Percentiles rank a stretch among this genome's conserved stretches.
phyloP scores from a whole-genome alignment of 2,797 vertebrate species.

The Phrynocephalus forsythii region DNA sequence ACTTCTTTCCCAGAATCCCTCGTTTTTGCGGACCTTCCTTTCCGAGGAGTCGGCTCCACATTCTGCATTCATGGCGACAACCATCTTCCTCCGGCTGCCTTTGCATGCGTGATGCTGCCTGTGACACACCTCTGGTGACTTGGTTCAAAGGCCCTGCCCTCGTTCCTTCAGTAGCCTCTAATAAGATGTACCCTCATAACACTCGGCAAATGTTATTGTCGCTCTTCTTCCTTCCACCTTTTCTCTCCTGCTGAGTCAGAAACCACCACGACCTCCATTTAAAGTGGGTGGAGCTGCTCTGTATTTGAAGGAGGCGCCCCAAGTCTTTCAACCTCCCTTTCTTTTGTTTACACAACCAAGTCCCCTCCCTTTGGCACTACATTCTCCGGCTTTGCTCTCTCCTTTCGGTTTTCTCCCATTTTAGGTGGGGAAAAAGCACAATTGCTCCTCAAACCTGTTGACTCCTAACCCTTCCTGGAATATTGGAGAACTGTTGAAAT shows the following conservation, averaged over 20 bases:
- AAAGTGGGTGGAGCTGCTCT: not conserved
- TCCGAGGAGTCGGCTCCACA: constrained; percentile 14
- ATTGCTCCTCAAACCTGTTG: not conserved
- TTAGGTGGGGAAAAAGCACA: not conserved
- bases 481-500: not conserved
- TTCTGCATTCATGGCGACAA: not conserved
- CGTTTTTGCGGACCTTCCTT: constrained; percentile 13
- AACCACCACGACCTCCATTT: not conserved
- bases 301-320: not conserved
- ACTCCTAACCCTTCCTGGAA: not conserved
- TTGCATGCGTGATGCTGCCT: constrained; percentile 23
- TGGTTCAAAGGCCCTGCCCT: not conserved
- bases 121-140: not conserved
- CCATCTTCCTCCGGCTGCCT: constrained; percentile 11
- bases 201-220: not conserved
- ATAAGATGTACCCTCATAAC: too few species aligned
- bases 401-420: not conserved
- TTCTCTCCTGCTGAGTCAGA: not conserved
- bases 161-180: not conserved
- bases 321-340: not conserved
- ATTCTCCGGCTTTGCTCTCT: not conserved
- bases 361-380: not conserved
- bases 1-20: constrained; percentile 4
- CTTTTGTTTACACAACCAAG: not conserved
- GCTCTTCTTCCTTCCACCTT: not conserved